Evolutionary conservation across 2,888 invertebrate species (phyloP), one percentile per base, ranked within the genome.

Genomic region (Cerastis leucographa): DNA sequence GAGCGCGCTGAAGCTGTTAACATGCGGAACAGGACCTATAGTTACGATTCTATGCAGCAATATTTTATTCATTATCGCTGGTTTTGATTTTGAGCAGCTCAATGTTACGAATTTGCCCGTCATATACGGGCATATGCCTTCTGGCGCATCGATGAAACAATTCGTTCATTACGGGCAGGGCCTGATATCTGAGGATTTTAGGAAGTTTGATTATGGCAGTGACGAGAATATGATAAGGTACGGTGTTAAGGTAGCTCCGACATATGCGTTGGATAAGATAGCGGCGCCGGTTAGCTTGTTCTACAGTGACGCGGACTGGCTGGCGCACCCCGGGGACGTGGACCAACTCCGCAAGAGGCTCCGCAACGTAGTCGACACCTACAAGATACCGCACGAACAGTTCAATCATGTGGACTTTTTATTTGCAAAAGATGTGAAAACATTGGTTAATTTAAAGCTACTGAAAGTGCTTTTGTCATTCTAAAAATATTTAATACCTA

Each of bases 241-340:
- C 70, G 95, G 94, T 0, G 74, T 77, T 0, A 77, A 71, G 2
- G 69, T 74, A 14, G 95, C 96, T 17, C 95, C 95, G 0, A 85
- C 85, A 19, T 96, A 96, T 80, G 78, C 85, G 2, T 73, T 96
- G 65, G 88, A 89, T 9, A 92, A 91, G 17, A 86, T 96, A 22
- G 84, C 76, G 1, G 89, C 92, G 0, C 96, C 96, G 0, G 91
- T 96, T 9, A 91, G 93, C 12, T 84, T 97, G 68, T 92, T 95
- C 69, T 95, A 94, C 82, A 94, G 94, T 49, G 93, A 93, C 6
- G 97, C 97, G 25, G 98, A 98, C 91, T 97, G 97, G 97, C 90
- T 98, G 35, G 97, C 98, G 1, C 94, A 97, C 70, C 95, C 97
- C 6, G 91, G 92, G 84, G 97, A 98, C 78, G 97, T 98, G 0